Conservation (phyloP, 2,113 vertebrate genomes). For the Malurus alboscapulatus region DNA sequence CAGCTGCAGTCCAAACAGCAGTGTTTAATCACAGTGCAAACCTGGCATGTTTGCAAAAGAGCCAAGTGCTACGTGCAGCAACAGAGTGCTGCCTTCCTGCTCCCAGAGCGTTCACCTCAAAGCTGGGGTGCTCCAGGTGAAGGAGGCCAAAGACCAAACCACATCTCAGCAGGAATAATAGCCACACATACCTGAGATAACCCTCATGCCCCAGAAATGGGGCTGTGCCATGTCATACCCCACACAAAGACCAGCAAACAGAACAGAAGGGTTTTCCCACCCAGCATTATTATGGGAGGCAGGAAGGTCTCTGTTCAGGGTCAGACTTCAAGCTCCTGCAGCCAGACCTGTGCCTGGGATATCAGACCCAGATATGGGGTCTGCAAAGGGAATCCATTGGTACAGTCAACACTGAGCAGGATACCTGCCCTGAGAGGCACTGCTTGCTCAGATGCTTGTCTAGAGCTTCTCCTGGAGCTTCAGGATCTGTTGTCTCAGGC, state of each 20-base stretch:
- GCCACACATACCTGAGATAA: neutral
- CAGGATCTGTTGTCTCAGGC: neutral
- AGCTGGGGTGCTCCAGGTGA: neutral
- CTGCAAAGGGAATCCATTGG: neutral
- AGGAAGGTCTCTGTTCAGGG: neutral
- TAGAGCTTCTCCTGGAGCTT: neutral
- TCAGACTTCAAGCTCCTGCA: neutral
- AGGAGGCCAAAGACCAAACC: neutral
- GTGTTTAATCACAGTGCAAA: neutral
- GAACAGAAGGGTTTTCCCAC: neutral
- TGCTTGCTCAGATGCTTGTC: accelerated
- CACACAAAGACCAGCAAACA: neutral
- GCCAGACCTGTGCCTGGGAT: neutral
- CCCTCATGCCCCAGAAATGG: neutral
- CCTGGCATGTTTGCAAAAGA: neutral
- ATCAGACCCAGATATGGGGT: neutral
- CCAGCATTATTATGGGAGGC: neutral
- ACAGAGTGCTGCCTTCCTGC: neutral
- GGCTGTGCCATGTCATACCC: neutral
- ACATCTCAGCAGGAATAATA: accelerated
- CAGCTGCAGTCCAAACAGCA: constrained; percentile 29
- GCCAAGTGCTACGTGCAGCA: neutral
- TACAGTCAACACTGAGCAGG: neutral
- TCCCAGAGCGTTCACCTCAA: neutral
- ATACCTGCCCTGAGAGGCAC: neutral